Percentiles rank a stretch among this genome's conserved stretches.
Evolutionary conservation across 2,113 vertebrate genomes (phyloP).

Genomic region (Menidia beryllina): DNA sequence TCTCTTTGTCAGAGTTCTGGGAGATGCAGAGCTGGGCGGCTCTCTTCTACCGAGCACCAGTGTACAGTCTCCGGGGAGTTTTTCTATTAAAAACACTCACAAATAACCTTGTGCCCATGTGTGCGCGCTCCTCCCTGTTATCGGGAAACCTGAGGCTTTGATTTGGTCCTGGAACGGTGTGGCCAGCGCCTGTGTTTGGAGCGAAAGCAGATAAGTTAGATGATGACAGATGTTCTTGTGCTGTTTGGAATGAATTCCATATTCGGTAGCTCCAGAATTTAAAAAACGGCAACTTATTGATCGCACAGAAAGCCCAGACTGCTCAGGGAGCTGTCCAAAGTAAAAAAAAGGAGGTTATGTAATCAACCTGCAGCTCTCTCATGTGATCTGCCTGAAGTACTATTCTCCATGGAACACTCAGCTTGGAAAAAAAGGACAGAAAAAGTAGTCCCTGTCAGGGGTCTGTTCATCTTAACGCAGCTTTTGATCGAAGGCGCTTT

Average conservation of each 20-base stretch:
- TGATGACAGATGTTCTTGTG: conserved; percentile 1
- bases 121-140: conserved; percentile 35
- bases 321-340: conserved; percentile 37
- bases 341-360: conserved; percentile 34
- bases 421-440: too few relatives aligned
- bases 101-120: conserved; percentile 36
- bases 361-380: conserved; percentile 13
- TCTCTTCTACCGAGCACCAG: conserved; percentile 38
- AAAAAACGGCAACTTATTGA: conserved; percentile 13
- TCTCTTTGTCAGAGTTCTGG: conserved; percentile 74
- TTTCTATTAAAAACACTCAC: conserved; percentile 55
- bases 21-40: conserved; percentile 27
- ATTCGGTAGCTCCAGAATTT: background rate
- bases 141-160: conserved; percentile 11
- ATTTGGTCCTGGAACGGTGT: conserved; percentile 6
- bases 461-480: background rate
- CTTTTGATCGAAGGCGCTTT: conserved; percentile 1
- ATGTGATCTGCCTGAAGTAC: conserved; percentile 18
- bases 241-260: background rate
- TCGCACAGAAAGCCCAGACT: conserved; percentile 32
- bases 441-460: background rate
- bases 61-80: conserved; percentile 58
- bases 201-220: background rate
- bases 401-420: conserved; percentile 1
- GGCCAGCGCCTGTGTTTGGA: conserved; percentile 1